Evolutionary conservation across 2,797 vertebrate genomes (phyloP).

Genomic region (Myoxocephalus aenaeus): DNA sequence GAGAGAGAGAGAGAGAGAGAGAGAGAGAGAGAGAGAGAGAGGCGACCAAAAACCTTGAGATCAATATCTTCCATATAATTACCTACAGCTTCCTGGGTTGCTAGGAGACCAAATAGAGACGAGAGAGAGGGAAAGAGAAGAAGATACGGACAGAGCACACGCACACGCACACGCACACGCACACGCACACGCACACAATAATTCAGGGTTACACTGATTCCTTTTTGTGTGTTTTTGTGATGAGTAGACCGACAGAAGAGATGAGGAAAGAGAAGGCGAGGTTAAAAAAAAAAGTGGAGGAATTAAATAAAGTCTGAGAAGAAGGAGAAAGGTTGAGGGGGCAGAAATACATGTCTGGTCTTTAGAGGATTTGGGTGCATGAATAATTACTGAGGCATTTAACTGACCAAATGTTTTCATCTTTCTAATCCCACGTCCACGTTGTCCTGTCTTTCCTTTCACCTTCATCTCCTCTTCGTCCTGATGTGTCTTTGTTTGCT

Average conservation of each 20-base stretch:
- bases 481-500: background rate
- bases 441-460: background rate
- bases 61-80: conserved; percentile 74
- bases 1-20: background rate
- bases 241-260: conserved; percentile 12
- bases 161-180: conserved; percentile 6
- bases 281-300: background rate
- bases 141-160: conserved; percentile 13
- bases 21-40: background rate
- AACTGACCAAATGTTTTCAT: conserved; percentile 18
- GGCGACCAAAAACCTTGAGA: conserved; percentile 55
- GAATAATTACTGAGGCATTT: conserved; percentile 56
- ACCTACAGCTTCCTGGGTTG: conserved; percentile 74
- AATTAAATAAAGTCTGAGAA: conserved; percentile 4
- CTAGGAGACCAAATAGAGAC: conserved; percentile 68
- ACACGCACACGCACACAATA: background rate
- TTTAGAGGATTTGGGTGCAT: conserved; percentile 39
- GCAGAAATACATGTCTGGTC: conserved; percentile 7
- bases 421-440: conserved; percentile 6
- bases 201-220: conserved; percentile 45
- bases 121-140: conserved; percentile 19
- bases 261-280: conserved; percentile 5
- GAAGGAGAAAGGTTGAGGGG: background rate
- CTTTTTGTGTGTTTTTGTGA: conserved; percentile 31
- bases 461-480: background rate